phyloP scores from a whole-genome alignment of 2,888 invertebrate species.

The Piscicola geometra region DNA sequence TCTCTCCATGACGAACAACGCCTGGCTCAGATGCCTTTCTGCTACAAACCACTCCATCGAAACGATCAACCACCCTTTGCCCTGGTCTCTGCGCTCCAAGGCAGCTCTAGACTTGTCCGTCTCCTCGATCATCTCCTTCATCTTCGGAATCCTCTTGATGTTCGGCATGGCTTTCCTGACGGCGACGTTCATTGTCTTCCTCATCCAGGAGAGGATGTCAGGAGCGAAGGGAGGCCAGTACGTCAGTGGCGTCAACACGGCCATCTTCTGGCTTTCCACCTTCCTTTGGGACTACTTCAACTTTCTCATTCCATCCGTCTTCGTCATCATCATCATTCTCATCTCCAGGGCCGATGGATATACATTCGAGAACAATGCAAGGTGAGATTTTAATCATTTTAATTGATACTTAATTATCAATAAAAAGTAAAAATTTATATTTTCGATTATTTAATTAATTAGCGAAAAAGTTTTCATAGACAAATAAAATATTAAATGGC shows the following conservation, averaged over 20 bases:
- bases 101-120: conserved; percentile 31
- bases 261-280: conserved; percentile 56
- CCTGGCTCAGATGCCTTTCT: conserved; percentile 44
- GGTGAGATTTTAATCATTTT: conserved; percentile 11
- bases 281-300: conserved; percentile 57
- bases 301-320: conserved; percentile 51
- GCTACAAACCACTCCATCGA: conserved; percentile 52
- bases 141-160: conserved; percentile 37
- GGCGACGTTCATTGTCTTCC: conserved; percentile 58
- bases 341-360: conserved; percentile 51
- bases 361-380: conserved; percentile 44
- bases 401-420: no score
- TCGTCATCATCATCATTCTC: conserved; percentile 52
- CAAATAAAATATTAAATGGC: background rate
- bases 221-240: conserved; percentile 53
- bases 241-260: conserved; percentile 55
- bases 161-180: conserved; percentile 55
- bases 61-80: conserved; percentile 67
- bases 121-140: conserved; percentile 35
- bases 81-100: conserved; percentile 47
- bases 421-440: no score
- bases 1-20: conserved; percentile 57
- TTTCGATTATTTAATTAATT: no score
- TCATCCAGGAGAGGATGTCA: conserved; percentile 64
- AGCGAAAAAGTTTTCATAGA: background rate